Evolutionary conservation across 2,113 vertebrate genomes (phyloP).

Genomic region (Saguinus midas): DNA sequence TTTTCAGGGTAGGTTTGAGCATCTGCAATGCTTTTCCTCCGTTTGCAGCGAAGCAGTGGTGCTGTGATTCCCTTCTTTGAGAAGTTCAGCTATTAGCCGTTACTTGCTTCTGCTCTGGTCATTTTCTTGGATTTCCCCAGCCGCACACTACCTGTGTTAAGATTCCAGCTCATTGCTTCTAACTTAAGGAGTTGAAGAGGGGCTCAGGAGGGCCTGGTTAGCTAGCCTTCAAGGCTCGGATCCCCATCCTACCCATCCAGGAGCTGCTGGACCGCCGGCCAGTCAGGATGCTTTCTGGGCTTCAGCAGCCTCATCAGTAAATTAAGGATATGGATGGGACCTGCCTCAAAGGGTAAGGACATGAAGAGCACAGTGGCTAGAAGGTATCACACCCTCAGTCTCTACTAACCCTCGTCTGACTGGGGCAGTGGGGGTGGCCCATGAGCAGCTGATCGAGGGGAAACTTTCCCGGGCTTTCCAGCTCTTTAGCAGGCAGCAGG

Average conservation of each 20-base stretch:
- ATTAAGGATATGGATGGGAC: neutral
- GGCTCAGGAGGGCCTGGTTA: neutral
- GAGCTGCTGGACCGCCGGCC: neutral
- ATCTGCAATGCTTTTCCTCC: neutral
- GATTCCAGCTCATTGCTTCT: neutral
- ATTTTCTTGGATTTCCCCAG: neutral
- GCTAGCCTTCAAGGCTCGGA: neutral
- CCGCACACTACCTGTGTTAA: neutral
- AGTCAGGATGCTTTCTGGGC: neutral
- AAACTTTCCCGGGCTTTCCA: neutral
- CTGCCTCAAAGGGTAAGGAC: neutral
- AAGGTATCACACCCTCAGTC: accelerated
- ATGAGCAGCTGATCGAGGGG: neutral
- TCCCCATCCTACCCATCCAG: neutral
- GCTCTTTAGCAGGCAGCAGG: neutral
- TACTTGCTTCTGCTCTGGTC: neutral
- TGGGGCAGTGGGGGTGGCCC: neutral
- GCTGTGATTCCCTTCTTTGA: neutral
- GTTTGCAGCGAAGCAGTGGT: neutral
- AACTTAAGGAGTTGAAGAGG: neutral
- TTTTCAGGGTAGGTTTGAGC: neutral
- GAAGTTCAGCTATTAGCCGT: neutral
- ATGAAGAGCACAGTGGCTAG: neutral
- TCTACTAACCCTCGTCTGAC: neutral
- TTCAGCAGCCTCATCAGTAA: neutral